Conservation (phyloP, 1,140 invertebrate genomes). For the Drosophila arawakana region DNA sequence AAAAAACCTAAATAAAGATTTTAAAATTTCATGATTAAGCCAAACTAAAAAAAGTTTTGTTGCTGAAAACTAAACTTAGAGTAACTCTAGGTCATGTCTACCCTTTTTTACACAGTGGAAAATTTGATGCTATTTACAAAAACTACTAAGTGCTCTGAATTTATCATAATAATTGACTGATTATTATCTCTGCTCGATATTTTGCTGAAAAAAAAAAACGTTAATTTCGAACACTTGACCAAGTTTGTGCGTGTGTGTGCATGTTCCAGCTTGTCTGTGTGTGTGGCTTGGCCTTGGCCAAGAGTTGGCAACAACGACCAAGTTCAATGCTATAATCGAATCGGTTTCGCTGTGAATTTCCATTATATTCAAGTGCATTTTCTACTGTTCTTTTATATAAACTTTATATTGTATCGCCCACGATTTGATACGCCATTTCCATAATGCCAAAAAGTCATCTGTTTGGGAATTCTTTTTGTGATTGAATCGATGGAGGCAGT, state of each 20-base stretch:
- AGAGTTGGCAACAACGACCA: conserved; percentile 14
- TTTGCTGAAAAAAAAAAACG: too few species aligned
- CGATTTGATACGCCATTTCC: conserved; percentile 7
- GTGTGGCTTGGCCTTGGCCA: conserved; percentile 21
- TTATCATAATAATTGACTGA: too few species aligned
- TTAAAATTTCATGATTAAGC: too few species aligned
- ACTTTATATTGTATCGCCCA: neutral
- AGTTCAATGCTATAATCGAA: conserved; percentile 29
- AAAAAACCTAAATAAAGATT: too few species aligned
- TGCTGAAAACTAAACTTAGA: too few species aligned
- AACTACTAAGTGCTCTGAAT: too few species aligned
- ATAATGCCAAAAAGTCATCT: neutral
- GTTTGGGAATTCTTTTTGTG: neutral
- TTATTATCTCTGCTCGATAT: too few species aligned
- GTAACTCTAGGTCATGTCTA: too few species aligned
- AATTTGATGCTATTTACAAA: too few species aligned
- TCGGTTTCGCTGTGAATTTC: neutral
- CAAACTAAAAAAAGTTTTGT: too few species aligned
- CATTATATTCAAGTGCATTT: conserved; percentile 15
- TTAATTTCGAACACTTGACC: neutral
- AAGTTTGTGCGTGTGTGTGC: neutral
- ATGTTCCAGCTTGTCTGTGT: neutral
- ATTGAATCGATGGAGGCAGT: neutral
- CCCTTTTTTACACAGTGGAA: too few species aligned
- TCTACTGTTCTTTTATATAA: neutral